These are phyloP conservation scores for Paramisgurnus dabryanus DNA, from an alignment of 2,113 vertebrate species.

Conservation along the genomic window DNA sequence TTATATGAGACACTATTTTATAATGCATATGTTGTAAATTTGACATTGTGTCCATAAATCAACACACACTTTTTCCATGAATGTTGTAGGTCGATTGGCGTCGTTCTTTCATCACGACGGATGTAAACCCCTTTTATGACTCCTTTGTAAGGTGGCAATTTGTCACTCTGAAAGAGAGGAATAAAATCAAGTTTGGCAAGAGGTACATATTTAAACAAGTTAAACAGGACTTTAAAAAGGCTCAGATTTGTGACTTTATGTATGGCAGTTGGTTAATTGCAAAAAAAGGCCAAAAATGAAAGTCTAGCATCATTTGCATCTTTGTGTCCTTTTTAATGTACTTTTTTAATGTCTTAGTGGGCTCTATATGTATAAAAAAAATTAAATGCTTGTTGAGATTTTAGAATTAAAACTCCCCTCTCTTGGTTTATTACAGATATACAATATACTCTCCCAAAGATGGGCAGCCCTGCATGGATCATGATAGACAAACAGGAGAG, in stretches of 20 bases:
- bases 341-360: too few species aligned
- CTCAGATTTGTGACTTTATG: too few species aligned
- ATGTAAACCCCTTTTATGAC: constrained; percentile 96
- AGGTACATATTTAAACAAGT: constrained; percentile 73
- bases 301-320: background rate
- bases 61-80: background rate
- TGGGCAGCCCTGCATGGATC: constrained; percentile 98
- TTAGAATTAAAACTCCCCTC: background rate
- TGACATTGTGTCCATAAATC: too few species aligned
- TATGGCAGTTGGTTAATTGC: too few species aligned
- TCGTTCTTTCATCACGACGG: constrained; percentile 93
- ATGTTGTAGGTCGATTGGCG: constrained; percentile 90
- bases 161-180: constrained; percentile 88
- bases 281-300: too few species aligned
- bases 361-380: background rate
- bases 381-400: background rate
- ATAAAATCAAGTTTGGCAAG: constrained; percentile 96
- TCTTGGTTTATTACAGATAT: constrained; percentile 75
- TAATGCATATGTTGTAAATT: background rate
- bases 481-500: constrained; percentile 98
- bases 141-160: constrained; percentile 97
- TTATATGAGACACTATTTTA: background rate
- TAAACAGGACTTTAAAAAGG: background rate
- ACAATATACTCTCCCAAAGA: constrained; percentile 98
- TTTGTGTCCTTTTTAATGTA: too few species aligned